phyloP scores from a whole-genome alignment of 2,797 vertebrate genomes.

The Iguana delicatissima region DNA sequence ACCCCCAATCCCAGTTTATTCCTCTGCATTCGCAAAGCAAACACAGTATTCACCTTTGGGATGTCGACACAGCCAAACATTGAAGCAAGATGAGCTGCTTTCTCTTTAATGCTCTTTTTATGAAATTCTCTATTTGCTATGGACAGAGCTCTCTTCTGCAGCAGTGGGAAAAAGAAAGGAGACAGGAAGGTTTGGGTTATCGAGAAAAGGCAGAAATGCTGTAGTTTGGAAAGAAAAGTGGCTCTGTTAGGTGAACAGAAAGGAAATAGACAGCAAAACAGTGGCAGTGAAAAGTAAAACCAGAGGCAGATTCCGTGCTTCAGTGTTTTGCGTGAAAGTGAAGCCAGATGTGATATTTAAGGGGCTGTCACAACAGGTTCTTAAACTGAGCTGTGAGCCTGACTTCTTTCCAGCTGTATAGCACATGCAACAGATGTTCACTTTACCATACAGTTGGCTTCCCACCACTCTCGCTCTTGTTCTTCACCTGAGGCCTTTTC shows the following conservation, averaged over 20 bases:
- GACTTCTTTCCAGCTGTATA: not conserved
- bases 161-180: conserved; percentile 62
- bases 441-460: not conserved
- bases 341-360: not conserved
- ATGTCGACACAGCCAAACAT: conserved; percentile 86
- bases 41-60: conserved; percentile 86
- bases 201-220: conserved; percentile 30
- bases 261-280: not conserved
- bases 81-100: conserved; percentile 91
- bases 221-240: not conserved
- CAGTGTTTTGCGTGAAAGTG: not conserved
- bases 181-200: conserved; percentile 54
- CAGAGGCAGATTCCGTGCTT: not conserved
- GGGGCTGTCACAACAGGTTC: not conserved
- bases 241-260: not conserved
- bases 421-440: too few species aligned
- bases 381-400: not conserved
- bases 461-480: not conserved
- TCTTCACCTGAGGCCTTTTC: too few species aligned
- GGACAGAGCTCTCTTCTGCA: conserved; percentile 93
- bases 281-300: not conserved
- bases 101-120: conserved; percentile 97
- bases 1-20: not conserved
- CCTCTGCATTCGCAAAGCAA: conserved; percentile 56
- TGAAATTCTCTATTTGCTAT: conserved; percentile 96